Conservation (phyloP, 2,797 vertebrate genomes). For the Poeciliopsis paucimaculata region DNA sequence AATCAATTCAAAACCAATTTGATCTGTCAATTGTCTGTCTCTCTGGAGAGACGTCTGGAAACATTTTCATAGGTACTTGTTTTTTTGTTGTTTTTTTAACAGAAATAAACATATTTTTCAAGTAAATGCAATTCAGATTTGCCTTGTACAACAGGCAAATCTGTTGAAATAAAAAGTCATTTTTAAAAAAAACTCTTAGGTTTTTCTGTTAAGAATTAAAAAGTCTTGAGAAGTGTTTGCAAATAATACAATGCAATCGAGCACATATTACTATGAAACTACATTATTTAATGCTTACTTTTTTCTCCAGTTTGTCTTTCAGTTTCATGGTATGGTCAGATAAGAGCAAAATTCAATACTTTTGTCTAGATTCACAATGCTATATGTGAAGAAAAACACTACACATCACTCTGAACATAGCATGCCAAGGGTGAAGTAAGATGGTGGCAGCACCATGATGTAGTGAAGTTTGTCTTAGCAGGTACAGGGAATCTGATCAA, state of each 20-base stretch:
- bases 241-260: background rate
- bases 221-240: background rate
- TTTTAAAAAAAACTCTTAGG: background rate
- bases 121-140: background rate
- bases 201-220: background rate
- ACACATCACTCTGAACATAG: background rate
- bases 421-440: background rate
- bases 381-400: background rate
- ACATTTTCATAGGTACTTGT: background rate
- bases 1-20: conserved; percentile 19
- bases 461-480: background rate
- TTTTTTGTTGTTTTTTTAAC: background rate
- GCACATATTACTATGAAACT: background rate
- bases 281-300: background rate
- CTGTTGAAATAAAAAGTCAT: background rate
- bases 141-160: background rate
- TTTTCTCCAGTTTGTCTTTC: background rate
- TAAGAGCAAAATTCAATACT: background rate
- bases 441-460: background rate
- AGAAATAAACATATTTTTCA: background rate
- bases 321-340: background rate
- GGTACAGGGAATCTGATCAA: background rate
- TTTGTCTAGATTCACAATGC: background rate
- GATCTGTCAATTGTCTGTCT: conserved; percentile 11
- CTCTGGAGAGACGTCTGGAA: background rate